A percentile compares a stretch with the other conserved stretches of the same genome.
Evolutionary conservation across 2,797 vertebrate species (phyloP).

Genomic region (Gymnothorax reevesii): DNA sequence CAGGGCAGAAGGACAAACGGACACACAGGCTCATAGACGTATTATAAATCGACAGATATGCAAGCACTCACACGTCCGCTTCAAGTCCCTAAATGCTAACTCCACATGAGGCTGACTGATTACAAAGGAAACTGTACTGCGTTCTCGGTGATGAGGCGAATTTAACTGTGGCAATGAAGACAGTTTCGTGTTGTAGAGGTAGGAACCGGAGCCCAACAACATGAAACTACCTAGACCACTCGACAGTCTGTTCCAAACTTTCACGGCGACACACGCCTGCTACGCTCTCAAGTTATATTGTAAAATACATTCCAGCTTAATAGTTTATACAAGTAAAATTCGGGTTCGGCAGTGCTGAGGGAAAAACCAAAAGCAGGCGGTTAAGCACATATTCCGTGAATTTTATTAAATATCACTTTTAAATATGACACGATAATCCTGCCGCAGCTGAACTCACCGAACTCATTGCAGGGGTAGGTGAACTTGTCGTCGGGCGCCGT

Average conservation of each 20-base stretch:
- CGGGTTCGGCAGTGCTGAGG: not conserved
- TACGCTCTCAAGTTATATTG: not conserved
- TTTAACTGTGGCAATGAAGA: slow-evolving; percentile 90
- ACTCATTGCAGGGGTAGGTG: not conserved
- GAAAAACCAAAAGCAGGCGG: not conserved
- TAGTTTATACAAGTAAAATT: not conserved
- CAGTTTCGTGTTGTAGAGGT: slow-evolving; percentile 97
- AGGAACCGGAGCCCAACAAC: slow-evolving; percentile 95
- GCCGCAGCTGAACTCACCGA: slow-evolving; percentile 19
- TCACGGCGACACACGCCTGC: not conserved
- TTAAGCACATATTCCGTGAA: not conserved
- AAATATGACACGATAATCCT: not conserved
- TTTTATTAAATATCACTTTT: not conserved
- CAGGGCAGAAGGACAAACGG: not conserved
- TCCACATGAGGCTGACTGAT: not conserved
- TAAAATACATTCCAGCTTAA: not conserved
- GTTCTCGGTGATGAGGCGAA: slow-evolving; percentile 57
- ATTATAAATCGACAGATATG: slow-evolving; percentile 30
- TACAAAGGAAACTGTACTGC: not conserved
- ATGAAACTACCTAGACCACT: slow-evolving; percentile 99
- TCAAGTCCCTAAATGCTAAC: slow-evolving; percentile 1
- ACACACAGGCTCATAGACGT: slow-evolving; percentile 2
- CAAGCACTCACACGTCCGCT: slow-evolving; percentile 36
- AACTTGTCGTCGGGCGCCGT: not conserved
- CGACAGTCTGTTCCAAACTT: slow-evolving; percentile 76